phyloP scores from a whole-genome alignment of 2,888 invertebrate species.

The Bombylius major region DNA sequence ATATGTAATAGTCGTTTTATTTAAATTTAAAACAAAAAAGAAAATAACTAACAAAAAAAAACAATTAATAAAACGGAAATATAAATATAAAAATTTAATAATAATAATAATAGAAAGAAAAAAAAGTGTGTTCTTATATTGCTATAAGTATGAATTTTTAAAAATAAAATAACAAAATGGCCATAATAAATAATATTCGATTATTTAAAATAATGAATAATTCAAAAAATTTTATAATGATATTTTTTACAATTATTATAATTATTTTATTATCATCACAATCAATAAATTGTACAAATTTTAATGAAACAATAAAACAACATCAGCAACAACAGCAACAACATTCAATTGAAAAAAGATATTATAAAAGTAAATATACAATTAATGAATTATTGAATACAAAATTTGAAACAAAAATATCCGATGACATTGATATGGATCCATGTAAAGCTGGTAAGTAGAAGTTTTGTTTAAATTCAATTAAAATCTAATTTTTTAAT shows the following conservation, averaged over 20 bases:
- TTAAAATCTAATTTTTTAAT: too few relatives aligned
- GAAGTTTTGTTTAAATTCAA: not conserved
- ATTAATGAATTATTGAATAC: conserved; percentile 53
- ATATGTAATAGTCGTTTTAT: too few relatives aligned
- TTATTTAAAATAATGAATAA: not conserved
- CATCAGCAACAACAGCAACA: conserved; percentile 11
- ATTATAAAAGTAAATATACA: conserved; percentile 40
- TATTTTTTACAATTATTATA: not conserved
- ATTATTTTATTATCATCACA: not conserved
- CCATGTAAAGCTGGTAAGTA: conserved; percentile 76
- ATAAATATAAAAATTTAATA: too few relatives aligned
- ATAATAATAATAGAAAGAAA: too few relatives aligned
- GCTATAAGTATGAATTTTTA: too few relatives aligned
- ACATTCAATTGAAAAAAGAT: not conserved
- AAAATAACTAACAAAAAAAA: too few relatives aligned
- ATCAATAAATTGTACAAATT: not conserved
- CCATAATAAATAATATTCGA: not conserved
- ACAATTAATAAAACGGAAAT: too few relatives aligned
- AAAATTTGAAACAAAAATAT: conserved; percentile 53
- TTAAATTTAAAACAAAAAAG: too few relatives aligned
- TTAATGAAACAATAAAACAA: not conserved
- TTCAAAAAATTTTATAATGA: not conserved
- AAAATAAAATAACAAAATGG: too few relatives aligned
- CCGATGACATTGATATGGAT: conserved; percentile 66
- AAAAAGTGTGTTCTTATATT: too few relatives aligned